Base-by-base conservation (phyloP, 2,888 invertebrate genomes). In the Sicus ferrugineus region DNA sequence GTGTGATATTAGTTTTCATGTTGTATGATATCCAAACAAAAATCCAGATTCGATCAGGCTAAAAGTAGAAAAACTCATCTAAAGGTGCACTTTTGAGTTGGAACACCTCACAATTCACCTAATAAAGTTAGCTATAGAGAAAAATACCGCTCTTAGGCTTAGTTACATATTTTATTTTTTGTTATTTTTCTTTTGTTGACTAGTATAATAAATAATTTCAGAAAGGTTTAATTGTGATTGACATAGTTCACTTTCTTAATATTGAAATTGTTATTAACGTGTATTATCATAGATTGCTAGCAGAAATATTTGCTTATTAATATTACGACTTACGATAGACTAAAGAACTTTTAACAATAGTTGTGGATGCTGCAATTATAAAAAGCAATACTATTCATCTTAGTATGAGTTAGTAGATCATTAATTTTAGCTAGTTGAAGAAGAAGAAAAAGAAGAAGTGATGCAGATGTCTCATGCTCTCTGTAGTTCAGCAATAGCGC, bases 161-260 rank as follows among this genome's bases (percentile, higher is more conserved):
- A 42, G 42, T 42, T n/a, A n/a, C 14, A 42, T 16, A 42, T 48
- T 48, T 63, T n/a, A 63, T 46, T 48, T 48, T 26, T 48, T 63
- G 31, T 63, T 30, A 38, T 38, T 38, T 14, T 21, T 64, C 52
- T 21, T 48, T 63, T 48, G 26, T 63, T 65, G 65, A 65, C 65
- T 65, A 65, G 65, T 65, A 38, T 54, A 65, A 65, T 21, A 34
- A 65, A 52, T 62, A 26, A n/a, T 54, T 65, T n/a, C 21, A 62
- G 23, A 42, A 56, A 46, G 21, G 21, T 21, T 61, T 26, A 7
- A 23, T 61, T 61, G 61, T 61, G 61, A 42, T 42, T 42, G 42
- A 42, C 42, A 42, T 16, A 28, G 21, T 65, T 38, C 34, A 52
- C 16, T 52, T 65, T n/a, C 54, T 54, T 65, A 52, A 54, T 38